Evolutionary conservation across 2,113 vertebrate species (phyloP), one percentile per base, ranked within the genome.

Genomic region (Catharus minimus): DNA sequence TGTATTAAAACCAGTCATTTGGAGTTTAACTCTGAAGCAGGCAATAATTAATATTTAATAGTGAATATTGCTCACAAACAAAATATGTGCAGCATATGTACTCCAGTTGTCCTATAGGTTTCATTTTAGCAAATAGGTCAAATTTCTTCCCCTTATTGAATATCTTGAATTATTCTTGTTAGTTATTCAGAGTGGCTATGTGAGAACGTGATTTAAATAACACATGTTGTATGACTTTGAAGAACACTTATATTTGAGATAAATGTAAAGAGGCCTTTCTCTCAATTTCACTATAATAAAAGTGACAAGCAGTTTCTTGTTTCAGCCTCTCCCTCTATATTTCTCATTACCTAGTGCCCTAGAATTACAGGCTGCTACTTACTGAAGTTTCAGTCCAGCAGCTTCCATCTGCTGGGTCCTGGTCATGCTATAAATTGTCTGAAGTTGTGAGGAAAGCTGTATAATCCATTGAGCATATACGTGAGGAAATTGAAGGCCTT

Each of bases 401-500:
- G 27, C 79, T 93, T 84, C 38, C 39, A 11, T 92, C 32, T 94
- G 62, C 49, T 93, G 69, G 53, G 53, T 61, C 49, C 69, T 81
- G 77, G 46, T 92, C 67, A 53, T 92, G 36, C 73, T 87, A 13
- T 89, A 65, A 92, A 61, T 65, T 82, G 41, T 91, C 66, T 79
- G 41, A 79, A 92, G 41, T 90, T 90, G 23, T 46, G 66, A 90
- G 74, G 60, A 90, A 83, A 68, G 41, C 49, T 89, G 62, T 90
- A 3, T 92, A 92, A 92, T 94, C 69, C 84, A 79, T 44, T 78
- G 58, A 84, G 24, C 77, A 86, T 73, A 74, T 52, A 57, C 32
- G 33, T 82, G 50, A 79, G 78, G 89, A 88, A 93, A 88, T 53
- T 64, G 80, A 93, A 95, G 78, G 69, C 79, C 69, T 91, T 88